Percentiles rank a stretch among this genome's conserved stretches.
phyloP scores from a whole-genome alignment of 2,888 invertebrate species.

The Ptilodon capucinus region DNA sequence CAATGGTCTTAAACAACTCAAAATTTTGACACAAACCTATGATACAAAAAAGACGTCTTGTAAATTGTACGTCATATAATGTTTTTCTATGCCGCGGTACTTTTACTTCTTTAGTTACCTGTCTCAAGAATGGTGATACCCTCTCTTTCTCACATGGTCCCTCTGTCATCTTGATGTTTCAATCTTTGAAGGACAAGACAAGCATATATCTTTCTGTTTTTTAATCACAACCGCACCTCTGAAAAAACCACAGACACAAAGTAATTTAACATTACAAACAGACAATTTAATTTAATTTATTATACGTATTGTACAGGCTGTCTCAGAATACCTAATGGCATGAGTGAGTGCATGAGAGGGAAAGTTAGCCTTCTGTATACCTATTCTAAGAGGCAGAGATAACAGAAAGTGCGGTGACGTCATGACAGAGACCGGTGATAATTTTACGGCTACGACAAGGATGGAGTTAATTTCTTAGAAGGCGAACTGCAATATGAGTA shows the following conservation, averaged over 20 bases:
- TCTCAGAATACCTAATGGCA: no score
- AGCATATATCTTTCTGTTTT: neutral
- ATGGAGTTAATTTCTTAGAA: neutral
- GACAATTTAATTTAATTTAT: no score
- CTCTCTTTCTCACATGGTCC: conserved; percentile 27
- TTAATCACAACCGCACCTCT: neutral
- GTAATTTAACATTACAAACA: no score
- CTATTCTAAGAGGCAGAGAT: neutral
- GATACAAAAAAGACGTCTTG: no score
- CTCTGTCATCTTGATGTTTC: conserved; percentile 40
- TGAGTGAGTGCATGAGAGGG: no score
- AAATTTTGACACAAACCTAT: no score
- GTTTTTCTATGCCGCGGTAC: no score
- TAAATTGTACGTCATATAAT: no score
- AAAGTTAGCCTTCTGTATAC: neutral
- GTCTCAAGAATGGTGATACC: conserved; percentile 58
- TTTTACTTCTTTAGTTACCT: no score
- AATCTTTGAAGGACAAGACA: neutral
- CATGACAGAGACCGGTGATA: neutral
- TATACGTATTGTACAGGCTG: no score
- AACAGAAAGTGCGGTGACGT: neutral
- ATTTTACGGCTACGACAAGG: neutral
- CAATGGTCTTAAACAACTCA: no score
- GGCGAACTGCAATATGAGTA: neutral
- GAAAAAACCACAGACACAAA: neutral